Conservation (phyloP, 2,888 invertebrate species). For the Biston stratarius region DNA sequence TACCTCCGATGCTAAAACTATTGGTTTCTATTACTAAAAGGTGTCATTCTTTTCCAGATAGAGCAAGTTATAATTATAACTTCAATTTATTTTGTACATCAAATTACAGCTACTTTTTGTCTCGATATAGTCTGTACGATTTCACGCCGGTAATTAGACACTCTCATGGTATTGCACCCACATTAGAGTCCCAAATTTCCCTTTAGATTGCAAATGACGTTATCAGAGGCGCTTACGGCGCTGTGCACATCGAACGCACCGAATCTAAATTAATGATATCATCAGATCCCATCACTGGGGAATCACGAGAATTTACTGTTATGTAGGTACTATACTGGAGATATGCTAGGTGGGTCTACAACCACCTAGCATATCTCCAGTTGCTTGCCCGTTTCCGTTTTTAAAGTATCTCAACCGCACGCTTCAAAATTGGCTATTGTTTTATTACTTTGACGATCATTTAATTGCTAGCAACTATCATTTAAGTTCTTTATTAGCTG, state of each 20-base stretch:
- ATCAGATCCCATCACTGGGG: constrained; percentile 1
- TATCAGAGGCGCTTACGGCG: constrained; percentile 14
- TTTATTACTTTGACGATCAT: neutral
- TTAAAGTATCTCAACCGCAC: too few relatives aligned
- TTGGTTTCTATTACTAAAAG: too few relatives aligned
- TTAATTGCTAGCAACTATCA: too few relatives aligned
- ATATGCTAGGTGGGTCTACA: too few relatives aligned
- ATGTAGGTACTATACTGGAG: neutral
- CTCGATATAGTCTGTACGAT: neutral
- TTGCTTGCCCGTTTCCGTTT: too few relatives aligned
- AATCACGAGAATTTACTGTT: neutral
- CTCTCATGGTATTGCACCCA: constrained; percentile 2
- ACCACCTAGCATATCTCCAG: too few relatives aligned
- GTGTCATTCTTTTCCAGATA: too few relatives aligned
- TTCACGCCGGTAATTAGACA: neutral
- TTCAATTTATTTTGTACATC: too few relatives aligned
- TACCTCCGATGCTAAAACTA: too few relatives aligned
- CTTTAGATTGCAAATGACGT: constrained; percentile 23
- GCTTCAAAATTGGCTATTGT: neutral
- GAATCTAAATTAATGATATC: constrained; percentile 23
- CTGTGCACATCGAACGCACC: constrained; percentile 11
- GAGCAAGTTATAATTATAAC: neutral
- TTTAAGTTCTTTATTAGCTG: too few relatives aligned
- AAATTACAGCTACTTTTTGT: constrained; percentile 1
- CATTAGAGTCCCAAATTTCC: constrained; percentile 10